Percentiles rank a stretch among this genome's conserved stretches.
Conservation (phyloP, 2,797 vertebrate genomes). For the Sebastes miniatus region DNA sequence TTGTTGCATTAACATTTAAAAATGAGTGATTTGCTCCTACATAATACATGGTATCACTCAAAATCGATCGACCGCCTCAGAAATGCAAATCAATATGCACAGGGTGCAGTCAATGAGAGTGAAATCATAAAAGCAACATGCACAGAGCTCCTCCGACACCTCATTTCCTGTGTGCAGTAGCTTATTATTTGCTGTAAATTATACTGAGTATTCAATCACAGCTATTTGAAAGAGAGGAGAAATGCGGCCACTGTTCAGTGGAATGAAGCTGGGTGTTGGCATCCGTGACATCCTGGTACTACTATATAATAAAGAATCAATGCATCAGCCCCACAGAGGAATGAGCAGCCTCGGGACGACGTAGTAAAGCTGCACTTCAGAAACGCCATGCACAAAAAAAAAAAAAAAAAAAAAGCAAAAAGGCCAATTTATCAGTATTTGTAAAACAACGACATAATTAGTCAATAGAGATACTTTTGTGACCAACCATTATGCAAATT, state of each 20-base stretch:
- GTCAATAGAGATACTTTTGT: slow-evolving; percentile 70
- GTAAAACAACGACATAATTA: slow-evolving; percentile 69
- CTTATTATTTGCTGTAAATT: slow-evolving; percentile 59
- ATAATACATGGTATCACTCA: background rate
- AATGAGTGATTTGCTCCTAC: background rate
- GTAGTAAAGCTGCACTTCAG: slow-evolving; percentile 44
- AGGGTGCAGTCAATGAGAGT: background rate
- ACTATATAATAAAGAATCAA: slow-evolving; percentile 60
- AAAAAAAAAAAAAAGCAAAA: slow-evolving; percentile 50
- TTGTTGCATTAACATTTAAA: background rate
- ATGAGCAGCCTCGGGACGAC: slow-evolving; percentile 21
- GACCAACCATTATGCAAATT: slow-evolving; percentile 76
- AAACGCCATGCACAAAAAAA: slow-evolving; percentile 18
- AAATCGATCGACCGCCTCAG: background rate
- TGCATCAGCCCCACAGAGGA: slow-evolving; percentile 60
- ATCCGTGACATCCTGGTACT: slow-evolving; percentile 40
- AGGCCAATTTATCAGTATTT: slow-evolving; percentile 57
- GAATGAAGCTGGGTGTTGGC: slow-evolving; percentile 63
- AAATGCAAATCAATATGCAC: slow-evolving; percentile 5
- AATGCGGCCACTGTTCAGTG: slow-evolving; percentile 47
- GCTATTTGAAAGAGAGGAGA: slow-evolving; percentile 54
- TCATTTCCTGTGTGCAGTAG: slow-evolving; percentile 42
- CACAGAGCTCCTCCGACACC: background rate
- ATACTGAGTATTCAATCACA: slow-evolving; percentile 64
- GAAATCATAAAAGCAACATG: slow-evolving; percentile 2